These are phyloP conservation scores for Lethrus apterus DNA, from an alignment of 1,140 invertebrate genomes.

Conservation along the genomic window DNA sequence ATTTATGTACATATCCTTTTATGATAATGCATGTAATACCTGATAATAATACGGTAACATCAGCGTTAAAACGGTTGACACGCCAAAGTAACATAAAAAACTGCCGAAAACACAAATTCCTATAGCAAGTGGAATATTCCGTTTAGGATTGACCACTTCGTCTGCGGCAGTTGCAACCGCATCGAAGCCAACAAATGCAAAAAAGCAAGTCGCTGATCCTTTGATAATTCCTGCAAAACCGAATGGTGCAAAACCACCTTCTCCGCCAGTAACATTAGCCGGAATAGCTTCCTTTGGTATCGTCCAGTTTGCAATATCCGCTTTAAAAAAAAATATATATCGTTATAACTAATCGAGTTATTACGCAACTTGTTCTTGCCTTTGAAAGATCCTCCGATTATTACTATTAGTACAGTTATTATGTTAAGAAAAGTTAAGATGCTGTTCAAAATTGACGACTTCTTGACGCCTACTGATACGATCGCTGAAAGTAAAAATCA, in stretches of 20 bases:
- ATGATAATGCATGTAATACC: too few relatives aligned
- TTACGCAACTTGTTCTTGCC: too few relatives aligned
- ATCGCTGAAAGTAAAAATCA: slow-evolving; percentile 59
- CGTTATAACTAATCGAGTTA: too few relatives aligned
- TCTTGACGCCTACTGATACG: slow-evolving; percentile 75
- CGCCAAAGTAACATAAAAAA: slow-evolving; percentile 76
- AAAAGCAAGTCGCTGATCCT: slow-evolving; percentile 87
- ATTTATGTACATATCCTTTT: too few relatives aligned
- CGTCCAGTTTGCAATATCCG: slow-evolving; percentile 58
- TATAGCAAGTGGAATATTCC: slow-evolving; percentile 82
- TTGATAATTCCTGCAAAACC: slow-evolving; percentile 70
- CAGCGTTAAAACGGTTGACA: slow-evolving; percentile 79
- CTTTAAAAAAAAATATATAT: slow-evolving; percentile 44
- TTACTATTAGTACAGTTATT: slow-evolving; percentile 71
- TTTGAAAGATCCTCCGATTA: too few relatives aligned
- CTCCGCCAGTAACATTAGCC: slow-evolving; percentile 46
- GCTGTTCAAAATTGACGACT: slow-evolving; percentile 85
- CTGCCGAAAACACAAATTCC: slow-evolving; percentile 71
- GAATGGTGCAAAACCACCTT: slow-evolving; percentile 77
- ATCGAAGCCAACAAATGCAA: slow-evolving; percentile 87
- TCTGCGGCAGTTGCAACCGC: slow-evolving; percentile 78
- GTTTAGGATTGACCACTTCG: slow-evolving; percentile 81
- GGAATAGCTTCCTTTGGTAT: slow-evolving; percentile 53
- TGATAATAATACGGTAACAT: slow-evolving; percentile 86
- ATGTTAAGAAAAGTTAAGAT: slow-evolving; percentile 86